These are phyloP conservation scores for Ceyx erithaca DNA, from an alignment of 2,797 vertebrate species.

Conservation along the genomic window DNA sequence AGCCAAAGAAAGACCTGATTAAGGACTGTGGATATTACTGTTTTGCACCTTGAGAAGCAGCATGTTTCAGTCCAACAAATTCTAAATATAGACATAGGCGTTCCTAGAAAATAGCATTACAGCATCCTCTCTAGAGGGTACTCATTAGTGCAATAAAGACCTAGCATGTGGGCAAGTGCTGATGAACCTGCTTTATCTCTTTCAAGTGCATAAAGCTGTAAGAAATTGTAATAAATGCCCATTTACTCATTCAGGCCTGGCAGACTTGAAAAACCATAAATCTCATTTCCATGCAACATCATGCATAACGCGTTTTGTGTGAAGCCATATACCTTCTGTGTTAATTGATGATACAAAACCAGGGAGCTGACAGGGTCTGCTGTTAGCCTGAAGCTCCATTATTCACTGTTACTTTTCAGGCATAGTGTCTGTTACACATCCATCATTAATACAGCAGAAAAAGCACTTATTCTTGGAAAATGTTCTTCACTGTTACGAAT, in stretches of 20 bases:
- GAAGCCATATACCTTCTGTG: not conserved
- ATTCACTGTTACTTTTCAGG: not conserved
- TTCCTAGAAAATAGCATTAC: not conserved
- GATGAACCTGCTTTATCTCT: constrained; percentile 38
- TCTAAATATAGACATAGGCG: not conserved
- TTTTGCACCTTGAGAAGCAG: not conserved
- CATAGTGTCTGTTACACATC: constrained; percentile 36
- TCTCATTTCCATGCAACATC: not conserved
- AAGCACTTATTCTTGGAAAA: constrained; percentile 54
- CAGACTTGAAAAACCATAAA: not conserved
- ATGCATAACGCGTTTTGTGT: not conserved
- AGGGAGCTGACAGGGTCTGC: constrained; percentile 23
- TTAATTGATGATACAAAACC: constrained; percentile 23
- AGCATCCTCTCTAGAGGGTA: not conserved
- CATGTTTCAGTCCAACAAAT: not conserved
- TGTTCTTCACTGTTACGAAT: constrained; percentile 32
- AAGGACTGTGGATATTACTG: not conserved
- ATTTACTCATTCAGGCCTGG: constrained; percentile 9
- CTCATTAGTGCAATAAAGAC: constrained; percentile 6
- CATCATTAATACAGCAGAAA: constrained; percentile 67
- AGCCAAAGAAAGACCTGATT: not conserved
- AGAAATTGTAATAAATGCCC: constrained; percentile 30
- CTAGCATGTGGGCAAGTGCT: not conserved
- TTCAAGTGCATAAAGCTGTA: constrained; percentile 31
- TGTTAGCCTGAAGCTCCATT: not conserved